Evolutionary conservation across 2,797 vertebrate species (phyloP).

Genomic region (Pantherophis alleghaniensis): DNA sequence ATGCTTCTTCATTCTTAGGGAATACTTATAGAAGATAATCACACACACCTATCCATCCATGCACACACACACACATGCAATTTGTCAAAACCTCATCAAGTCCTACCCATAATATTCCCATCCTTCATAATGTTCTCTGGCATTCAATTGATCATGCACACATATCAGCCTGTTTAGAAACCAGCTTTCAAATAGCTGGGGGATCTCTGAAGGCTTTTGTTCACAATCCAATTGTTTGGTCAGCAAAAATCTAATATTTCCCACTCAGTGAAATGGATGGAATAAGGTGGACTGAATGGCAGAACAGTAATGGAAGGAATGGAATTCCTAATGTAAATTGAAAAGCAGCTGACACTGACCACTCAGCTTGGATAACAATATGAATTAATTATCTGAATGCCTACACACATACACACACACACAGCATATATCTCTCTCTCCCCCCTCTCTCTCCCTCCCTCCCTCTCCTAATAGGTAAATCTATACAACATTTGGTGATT

Average conservation of each 20-base stretch:
- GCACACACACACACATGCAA: accelerated
- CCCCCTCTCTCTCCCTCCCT: not conserved
- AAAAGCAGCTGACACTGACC: not conserved
- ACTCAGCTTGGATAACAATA: not conserved
- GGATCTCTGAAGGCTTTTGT: not conserved
- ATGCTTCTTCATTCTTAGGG: not conserved
- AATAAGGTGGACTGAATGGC: not conserved
- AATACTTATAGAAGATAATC: not conserved
- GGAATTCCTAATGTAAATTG: not conserved
- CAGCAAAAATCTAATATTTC: not conserved
- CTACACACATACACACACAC: not conserved
- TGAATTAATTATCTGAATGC: not conserved
- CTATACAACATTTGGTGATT: not conserved
- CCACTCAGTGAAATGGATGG: not conserved
- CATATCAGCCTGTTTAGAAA: not conserved
- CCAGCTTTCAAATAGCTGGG: not conserved
- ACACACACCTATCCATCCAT: not conserved
- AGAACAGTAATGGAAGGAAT: not conserved
- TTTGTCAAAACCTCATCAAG: not conserved
- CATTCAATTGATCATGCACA: not conserved
- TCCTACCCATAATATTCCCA: not conserved
- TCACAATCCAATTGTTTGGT: not conserved
- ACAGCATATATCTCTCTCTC: not conserved
- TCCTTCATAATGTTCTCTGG: not conserved
- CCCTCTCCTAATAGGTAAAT: not conserved